phyloP scores from a whole-genome alignment of 2,797 vertebrate species.

The Poeciliopsis turneri region DNA sequence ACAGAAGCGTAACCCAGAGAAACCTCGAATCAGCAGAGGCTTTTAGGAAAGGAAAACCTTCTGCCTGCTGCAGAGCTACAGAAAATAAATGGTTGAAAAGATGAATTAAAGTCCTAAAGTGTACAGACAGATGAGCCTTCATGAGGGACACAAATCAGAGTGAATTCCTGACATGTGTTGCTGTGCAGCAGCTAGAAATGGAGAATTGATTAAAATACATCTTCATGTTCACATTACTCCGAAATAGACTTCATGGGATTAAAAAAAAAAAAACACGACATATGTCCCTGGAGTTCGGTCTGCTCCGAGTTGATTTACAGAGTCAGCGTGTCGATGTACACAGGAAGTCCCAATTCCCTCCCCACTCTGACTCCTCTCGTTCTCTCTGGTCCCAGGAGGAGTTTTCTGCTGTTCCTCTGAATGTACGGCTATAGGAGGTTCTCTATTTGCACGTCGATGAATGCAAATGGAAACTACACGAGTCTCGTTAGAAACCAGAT shows the following conservation, averaged over 20 bases:
- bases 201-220: not conserved
- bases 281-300: slow-evolving; percentile 6
- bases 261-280: not conserved
- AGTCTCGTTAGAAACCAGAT: slow-evolving; percentile 3
- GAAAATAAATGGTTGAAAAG: slow-evolving; percentile 48
- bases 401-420: slow-evolving; percentile 7
- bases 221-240: slow-evolving; percentile 2
- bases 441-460: slow-evolving; percentile 42
- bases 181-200: slow-evolving; percentile 13
- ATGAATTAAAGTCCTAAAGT: slow-evolving; percentile 45
- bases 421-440: slow-evolving; percentile 35
- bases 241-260: not conserved
- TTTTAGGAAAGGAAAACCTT: slow-evolving; percentile 29
- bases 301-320: slow-evolving; percentile 44
- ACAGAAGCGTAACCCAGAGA: slow-evolving; percentile 23
- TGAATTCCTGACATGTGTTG: slow-evolving; percentile 15
- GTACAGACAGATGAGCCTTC: slow-evolving; percentile 35
- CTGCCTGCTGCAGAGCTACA: slow-evolving; percentile 35
- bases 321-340: slow-evolving; percentile 52
- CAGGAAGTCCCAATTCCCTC: slow-evolving; percentile 70
- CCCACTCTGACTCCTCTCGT: slow-evolving; percentile 57
- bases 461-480: slow-evolving; percentile 33
- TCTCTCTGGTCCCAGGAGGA: slow-evolving; percentile 56
- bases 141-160: slow-evolving; percentile 44
- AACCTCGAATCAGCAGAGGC: slow-evolving; percentile 30